A percentile compares a stretch with the other conserved stretches of the same genome.
Conservation (phyloP, 2,797 vertebrate species). For the Enteromius paludinosus region DNA sequence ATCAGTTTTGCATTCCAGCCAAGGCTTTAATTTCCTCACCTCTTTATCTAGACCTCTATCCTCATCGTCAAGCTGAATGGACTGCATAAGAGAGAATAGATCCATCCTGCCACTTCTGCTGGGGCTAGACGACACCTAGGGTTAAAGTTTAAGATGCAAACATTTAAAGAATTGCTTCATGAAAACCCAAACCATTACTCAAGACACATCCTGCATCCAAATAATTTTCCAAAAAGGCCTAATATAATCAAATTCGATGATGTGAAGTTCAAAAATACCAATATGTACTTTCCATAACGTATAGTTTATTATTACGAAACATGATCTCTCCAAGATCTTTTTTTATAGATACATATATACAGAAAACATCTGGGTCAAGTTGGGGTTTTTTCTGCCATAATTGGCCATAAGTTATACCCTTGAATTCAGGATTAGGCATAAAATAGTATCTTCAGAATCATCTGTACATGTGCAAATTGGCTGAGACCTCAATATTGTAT, state of each 20-base stretch:
- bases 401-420: neutral
- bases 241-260: neutral
- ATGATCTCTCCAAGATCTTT: too few species aligned
- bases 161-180: neutral
- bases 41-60: conserved; percentile 70
- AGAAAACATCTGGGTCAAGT: neutral
- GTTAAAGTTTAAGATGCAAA: neutral
- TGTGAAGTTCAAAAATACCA: neutral
- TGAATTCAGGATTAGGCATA: neutral
- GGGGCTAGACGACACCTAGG: conserved; percentile 65
- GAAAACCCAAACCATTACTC: neutral
- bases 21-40: conserved; percentile 11
- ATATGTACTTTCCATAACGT: neutral
- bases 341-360: neutral
- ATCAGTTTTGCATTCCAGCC: neutral
- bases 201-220: neutral
- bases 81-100: conserved; percentile 91
- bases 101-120: conserved; percentile 87
- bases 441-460: neutral
- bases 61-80: conserved; percentile 84
- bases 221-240: neutral
- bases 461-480: neutral
- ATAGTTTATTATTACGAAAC: neutral
- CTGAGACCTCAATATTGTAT: neutral
- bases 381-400: neutral